Evolutionary conservation across 2,113 vertebrate genomes (phyloP), one percentile per base, ranked within the genome.

Genomic region (Microcebus ravelobensis): DNA sequence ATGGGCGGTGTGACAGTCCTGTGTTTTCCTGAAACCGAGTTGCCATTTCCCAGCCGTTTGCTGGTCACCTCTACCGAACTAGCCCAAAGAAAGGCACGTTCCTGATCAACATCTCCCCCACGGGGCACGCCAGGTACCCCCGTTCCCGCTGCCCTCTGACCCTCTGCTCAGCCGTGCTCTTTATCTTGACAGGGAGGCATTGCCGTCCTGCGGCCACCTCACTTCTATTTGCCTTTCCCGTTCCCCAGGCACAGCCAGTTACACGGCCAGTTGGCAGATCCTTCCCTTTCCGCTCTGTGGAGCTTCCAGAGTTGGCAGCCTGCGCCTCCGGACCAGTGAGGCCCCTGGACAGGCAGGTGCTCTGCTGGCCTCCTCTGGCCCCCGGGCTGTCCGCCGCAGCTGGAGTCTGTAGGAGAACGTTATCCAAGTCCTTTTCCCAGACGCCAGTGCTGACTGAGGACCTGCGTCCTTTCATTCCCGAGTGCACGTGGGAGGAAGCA

Each of bases 171-270:
- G 52, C 61, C 25, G 8, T 13, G 4, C 6, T 23, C 50, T 34
- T 31, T 27, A 11, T 23, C 31, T 2, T 48, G 63, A 15, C 1
- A 1, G 3, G 18, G n/a, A 8, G 29, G 1, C 0, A 0, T 6
- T 31, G 1, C 29, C 31, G 29, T 1, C 25, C n/a, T 9, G 25
- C 27, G 0, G 5, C 17, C 15, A 10, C 15, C 17, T 61, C 21
- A 21, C 34, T 65, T 34, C 10, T 8, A 5, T 14, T 11, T 29
- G 34, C 29, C 12, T 8, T 67, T 20, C 15, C 13, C n/a, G 11
- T 27, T 11, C 31, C 17, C 21, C 15, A 21, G 48, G 59, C 36
- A n/a, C 29, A 20, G 14, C 27, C 39, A n/a, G 29, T 18, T 14
- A 17, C 5, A 11, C 0, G 3, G 13, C 15, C 42, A 29, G 1